A percentile compares a stretch with the other conserved stretches of the same genome.
Conservation (phyloP, 2,113 vertebrate species). For the Athene noctua region DNA sequence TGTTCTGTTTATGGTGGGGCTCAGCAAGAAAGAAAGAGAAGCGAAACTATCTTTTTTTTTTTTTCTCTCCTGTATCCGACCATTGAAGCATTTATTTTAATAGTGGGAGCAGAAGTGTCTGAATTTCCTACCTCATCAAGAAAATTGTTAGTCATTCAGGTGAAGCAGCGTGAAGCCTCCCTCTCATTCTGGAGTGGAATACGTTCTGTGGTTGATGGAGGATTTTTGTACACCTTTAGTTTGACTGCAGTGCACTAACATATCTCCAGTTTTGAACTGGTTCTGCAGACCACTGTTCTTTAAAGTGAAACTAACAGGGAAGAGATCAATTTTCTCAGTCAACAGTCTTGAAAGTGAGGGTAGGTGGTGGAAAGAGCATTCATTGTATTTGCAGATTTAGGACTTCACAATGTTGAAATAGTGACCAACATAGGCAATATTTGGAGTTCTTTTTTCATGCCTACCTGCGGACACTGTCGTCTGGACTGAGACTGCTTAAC, state of each 20-base stretch:
- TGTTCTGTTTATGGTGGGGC: neutral
- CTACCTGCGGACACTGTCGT: neutral
- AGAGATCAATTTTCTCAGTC: neutral
- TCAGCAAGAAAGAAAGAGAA: neutral
- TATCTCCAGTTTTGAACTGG: neutral
- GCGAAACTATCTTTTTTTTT: neutral
- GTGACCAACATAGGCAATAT: neutral
- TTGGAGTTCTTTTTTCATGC: neutral
- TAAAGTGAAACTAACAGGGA: neutral
- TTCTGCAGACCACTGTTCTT: neutral
- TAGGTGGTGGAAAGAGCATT: neutral
- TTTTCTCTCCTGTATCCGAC: neutral
- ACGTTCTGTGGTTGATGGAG: neutral
- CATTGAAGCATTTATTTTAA: neutral
- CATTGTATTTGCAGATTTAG: neutral
- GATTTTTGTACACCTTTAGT: neutral
- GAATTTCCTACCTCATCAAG: neutral
- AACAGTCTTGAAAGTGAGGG: neutral
- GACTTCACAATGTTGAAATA: neutral
- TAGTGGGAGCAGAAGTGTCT: neutral
- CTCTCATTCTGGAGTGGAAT: fast-evolving
- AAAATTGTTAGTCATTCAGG: neutral
- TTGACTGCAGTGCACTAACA: neutral
- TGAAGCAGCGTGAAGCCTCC: neutral
- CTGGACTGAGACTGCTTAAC: neutral